Conservation (phyloP, 2,113 vertebrate species). For the Psilopogon haemacephalus region DNA sequence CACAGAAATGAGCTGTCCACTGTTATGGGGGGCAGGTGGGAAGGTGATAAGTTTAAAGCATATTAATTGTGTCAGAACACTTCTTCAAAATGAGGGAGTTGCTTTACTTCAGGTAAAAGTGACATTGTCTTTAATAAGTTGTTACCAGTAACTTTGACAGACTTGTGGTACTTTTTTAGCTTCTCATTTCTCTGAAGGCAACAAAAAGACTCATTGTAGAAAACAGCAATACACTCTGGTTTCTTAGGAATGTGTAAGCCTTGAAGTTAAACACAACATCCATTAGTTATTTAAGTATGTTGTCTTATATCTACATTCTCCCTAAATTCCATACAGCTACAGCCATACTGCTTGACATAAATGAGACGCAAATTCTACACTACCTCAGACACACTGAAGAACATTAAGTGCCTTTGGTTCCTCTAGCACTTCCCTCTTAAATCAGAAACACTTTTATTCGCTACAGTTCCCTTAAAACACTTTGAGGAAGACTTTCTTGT, state of each 20-base stretch:
- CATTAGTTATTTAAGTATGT: background rate
- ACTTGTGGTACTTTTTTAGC: background rate
- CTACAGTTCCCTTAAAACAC: background rate
- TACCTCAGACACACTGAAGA: background rate
- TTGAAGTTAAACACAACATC: background rate
- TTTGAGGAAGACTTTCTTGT: background rate
- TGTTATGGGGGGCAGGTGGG: accelerated
- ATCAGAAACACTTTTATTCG: background rate
- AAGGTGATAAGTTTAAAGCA: background rate
- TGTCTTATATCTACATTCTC: background rate
- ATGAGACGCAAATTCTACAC: background rate
- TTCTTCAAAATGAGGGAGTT: background rate
- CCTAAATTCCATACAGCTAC: background rate
- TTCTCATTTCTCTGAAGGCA: background rate
- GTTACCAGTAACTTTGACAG: background rate
- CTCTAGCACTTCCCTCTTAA: background rate
- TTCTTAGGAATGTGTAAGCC: background rate
- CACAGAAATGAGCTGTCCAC: background rate
- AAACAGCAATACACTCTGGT: background rate
- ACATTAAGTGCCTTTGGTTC: background rate
- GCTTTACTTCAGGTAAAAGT: background rate
- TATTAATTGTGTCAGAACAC: background rate
- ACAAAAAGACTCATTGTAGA: background rate
- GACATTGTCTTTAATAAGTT: background rate
- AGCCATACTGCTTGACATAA: background rate